Percentiles rank a stretch among this genome's conserved stretches.
phyloP scores from a whole-genome alignment of 1,140 invertebrate genomes.

The Macrotrachela quadricornifera region DNA sequence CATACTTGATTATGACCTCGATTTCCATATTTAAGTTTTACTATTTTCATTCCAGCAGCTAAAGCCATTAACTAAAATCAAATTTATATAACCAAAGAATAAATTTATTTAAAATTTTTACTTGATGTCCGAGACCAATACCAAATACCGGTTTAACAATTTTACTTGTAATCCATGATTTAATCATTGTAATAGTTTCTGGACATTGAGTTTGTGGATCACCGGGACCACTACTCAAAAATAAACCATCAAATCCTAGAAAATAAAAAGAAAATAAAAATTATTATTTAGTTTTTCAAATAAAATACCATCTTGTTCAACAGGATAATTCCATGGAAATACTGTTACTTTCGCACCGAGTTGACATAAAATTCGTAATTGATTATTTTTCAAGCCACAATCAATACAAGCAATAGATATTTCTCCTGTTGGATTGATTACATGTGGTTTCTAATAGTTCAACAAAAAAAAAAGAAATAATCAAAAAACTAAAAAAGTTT shows the following conservation, averaged over 20 bases:
- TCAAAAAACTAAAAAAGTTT: neutral
- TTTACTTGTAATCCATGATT: slow-evolving; percentile 34
- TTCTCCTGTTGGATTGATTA: slow-evolving; percentile 49
- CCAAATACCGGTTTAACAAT: slow-evolving; percentile 36
- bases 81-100: slow-evolving; percentile 73
- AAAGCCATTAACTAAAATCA: slow-evolving; percentile 48
- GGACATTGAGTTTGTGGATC: slow-evolving; percentile 56
- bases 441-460: slow-evolving; percentile 36
- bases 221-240: slow-evolving; percentile 90
- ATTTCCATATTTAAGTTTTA: slow-evolving; percentile 91
- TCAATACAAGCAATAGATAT: slow-evolving; percentile 67
- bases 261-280: neutral
- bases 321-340: slow-evolving; percentile 65
- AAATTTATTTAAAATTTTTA: slow-evolving; percentile 66
- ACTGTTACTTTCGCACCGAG: slow-evolving; percentile 63
- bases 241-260: slow-evolving; percentile 67
- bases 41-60: slow-evolving; percentile 62
- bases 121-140: slow-evolving; percentile 90
- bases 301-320: slow-evolving; percentile 30
- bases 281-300: slow-evolving; percentile 9
- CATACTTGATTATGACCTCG: slow-evolving; percentile 94
- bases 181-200: slow-evolving; percentile 50
- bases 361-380: slow-evolving; percentile 64
- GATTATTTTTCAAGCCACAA: slow-evolving; percentile 89
- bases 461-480: too few relatives aligned